A percentile compares a stretch with the other conserved stretches of the same genome.
Conservation (phyloP, 2,797 vertebrate genomes). For the Gadopsis bispinosus region DNA sequence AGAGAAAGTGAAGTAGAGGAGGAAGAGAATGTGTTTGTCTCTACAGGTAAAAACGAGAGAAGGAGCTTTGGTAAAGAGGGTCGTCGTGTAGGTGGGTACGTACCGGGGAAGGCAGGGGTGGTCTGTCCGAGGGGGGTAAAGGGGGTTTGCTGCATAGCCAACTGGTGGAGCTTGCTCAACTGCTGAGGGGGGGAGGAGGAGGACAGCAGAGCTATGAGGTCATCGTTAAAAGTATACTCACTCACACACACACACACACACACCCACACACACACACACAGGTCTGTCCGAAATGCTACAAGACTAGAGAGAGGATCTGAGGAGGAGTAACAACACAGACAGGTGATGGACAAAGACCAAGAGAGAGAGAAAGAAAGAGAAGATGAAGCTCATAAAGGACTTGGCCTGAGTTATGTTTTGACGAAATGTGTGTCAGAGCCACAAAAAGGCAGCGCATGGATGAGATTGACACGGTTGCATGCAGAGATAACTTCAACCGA, state of each 20-base stretch:
- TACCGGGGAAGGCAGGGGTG: slow-evolving; percentile 99
- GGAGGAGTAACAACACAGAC: slow-evolving; percentile 87
- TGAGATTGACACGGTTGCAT: not conserved
- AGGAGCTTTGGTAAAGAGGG: slow-evolving; percentile 87
- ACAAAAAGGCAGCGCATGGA: not conserved
- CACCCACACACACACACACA: slow-evolving; percentile 38
- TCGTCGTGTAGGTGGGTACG: slow-evolving; percentile 95
- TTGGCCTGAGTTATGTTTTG: slow-evolving; percentile 72
- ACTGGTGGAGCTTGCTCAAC: slow-evolving; percentile 99
- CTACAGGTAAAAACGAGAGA: slow-evolving; percentile 92
- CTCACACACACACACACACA: slow-evolving; percentile 74
- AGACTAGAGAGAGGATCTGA: slow-evolving; percentile 82
- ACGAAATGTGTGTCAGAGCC: not conserved
- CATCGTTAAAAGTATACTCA: slow-evolving; percentile 90
- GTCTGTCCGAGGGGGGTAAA: slow-evolving; percentile 99
- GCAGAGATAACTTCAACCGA: not conserved
- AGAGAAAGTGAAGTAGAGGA: slow-evolving; percentile 82
- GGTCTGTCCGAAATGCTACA: slow-evolving; percentile 81
- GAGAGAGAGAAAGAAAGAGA: slow-evolving; percentile 45
- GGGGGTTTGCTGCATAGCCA: slow-evolving; percentile 99
- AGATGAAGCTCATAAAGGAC: slow-evolving; percentile 82
- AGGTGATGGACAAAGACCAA: slow-evolving; percentile 78
- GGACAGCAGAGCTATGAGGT: slow-evolving; percentile 99
- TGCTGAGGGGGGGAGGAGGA: slow-evolving; percentile 96
- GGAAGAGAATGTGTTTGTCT: slow-evolving; percentile 81